A percentile compares a stretch with the other conserved stretches of the same genome.
Conservation (phyloP, 2,113 vertebrate genomes). For the Dipodomys spectabilis region DNA sequence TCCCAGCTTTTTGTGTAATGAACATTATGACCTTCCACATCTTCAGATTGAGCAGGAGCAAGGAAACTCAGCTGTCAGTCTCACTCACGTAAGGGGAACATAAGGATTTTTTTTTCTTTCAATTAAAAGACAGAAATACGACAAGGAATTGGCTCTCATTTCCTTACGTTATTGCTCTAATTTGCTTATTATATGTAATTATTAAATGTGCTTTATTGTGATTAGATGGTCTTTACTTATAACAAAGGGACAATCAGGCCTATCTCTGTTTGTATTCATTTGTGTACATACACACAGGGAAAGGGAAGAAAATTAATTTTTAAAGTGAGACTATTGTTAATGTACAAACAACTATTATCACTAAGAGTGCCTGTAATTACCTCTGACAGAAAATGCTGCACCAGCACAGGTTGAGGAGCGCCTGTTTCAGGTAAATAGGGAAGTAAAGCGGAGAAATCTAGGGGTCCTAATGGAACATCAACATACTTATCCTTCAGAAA, state of each 20-base stretch:
- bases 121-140: slow-evolving; percentile 85
- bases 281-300: slow-evolving; percentile 56
- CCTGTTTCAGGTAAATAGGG: background rate
- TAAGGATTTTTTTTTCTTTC: slow-evolving; percentile 67
- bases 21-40: slow-evolving; percentile 34
- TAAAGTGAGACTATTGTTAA: slow-evolving; percentile 54
- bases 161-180: slow-evolving; percentile 84
- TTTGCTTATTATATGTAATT: slow-evolving; percentile 86
- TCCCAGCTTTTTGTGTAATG: background rate
- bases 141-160: slow-evolving; percentile 80
- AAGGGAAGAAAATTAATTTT: slow-evolving; percentile 42
- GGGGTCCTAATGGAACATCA: background rate
- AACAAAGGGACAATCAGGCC: slow-evolving; percentile 80
- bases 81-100: slow-evolving; percentile 64
- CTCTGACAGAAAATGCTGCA: background rate
- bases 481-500: background rate
- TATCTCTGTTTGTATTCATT: slow-evolving; percentile 51
- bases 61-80: slow-evolving; percentile 56
- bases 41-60: slow-evolving; percentile 48
- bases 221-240: slow-evolving; percentile 85
- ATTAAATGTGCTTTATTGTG: slow-evolving; percentile 84
- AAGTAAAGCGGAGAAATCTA: background rate
- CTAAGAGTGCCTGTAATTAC: slow-evolving; percentile 40
- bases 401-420: background rate
- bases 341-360: slow-evolving; percentile 63